Evolutionary conservation across 2,888 invertebrate species (phyloP).

Genomic region (Julus scanicus): DNA sequence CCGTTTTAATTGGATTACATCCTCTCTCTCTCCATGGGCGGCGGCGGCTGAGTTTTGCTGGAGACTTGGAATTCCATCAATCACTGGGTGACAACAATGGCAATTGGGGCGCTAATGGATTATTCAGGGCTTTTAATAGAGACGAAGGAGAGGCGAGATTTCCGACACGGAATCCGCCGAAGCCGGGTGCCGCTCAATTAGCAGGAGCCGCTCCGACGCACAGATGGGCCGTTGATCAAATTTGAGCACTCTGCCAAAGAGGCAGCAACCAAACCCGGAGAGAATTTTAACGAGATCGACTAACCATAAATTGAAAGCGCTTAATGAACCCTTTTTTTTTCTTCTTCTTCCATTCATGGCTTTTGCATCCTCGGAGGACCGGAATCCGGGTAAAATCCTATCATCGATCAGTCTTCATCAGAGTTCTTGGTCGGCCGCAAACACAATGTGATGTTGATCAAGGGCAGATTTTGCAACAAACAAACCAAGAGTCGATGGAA

Average conservation of each 20-base stretch:
- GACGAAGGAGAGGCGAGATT: slow-evolving; percentile 44
- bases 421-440: neutral
- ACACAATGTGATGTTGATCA: neutral
- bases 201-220: neutral
- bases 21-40: slow-evolving; percentile 18
- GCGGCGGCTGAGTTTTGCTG: slow-evolving; percentile 41
- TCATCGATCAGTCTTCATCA: neutral
- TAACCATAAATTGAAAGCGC: slow-evolving; percentile 36
- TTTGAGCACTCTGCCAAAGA: slow-evolving; percentile 30
- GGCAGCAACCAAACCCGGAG: slow-evolving; percentile 14
- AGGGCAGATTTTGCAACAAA: neutral
- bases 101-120: slow-evolving; percentile 55
- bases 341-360: neutral
- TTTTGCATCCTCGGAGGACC: neutral
- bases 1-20: slow-evolving; percentile 48
- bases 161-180: slow-evolving; percentile 23
- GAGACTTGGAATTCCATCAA: slow-evolving; percentile 50
- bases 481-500: neutral
- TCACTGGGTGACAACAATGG: slow-evolving; percentile 53
- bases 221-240: slow-evolving; percentile 34
- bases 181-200: slow-evolving; percentile 21
- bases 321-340: neutral
- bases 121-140: slow-evolving; percentile 50
- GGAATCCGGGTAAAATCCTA: neutral
- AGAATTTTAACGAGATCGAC: slow-evolving; percentile 40